Base-by-base conservation (phyloP, 2,888 invertebrate species). In the Ormyrus labotus region DNA sequence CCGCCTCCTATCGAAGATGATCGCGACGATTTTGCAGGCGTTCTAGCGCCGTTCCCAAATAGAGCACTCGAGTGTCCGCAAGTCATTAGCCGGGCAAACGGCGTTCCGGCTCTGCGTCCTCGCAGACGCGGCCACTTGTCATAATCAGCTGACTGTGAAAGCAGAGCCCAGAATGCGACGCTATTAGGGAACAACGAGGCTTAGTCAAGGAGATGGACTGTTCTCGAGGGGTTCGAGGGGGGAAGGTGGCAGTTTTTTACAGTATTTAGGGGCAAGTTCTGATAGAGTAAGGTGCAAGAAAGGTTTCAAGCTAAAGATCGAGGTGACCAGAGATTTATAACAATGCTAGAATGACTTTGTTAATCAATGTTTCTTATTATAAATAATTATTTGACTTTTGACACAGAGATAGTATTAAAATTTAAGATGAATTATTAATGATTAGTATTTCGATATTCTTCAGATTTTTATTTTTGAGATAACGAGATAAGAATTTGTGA, bases 141-240 rank as follows among this genome's bases (percentile, higher is more conserved):
- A 90, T 89, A 90, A 90, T 90, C 89, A 90, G 89, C 90, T 90
- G 89, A 87, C 89, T 88, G 89, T 88, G 89, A 88, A 89, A 88
- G 89, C 88, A 84, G 86, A 10, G 45, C 13, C 19, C 48, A 19
- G 77, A 88, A 89, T 87, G 88, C 87, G 86, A 84, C 87, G 88
- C 90, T 87, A 90, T 90, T 90, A 90, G 87, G 84, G 87, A 88
- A 90, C 90, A 89, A 89, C 88, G 87, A 85, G 80, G 84, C 87
- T 86, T 34, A 34, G 34, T 34, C 2, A 34, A 34, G 34, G 34
- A 34, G 34, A 34, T 4, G 34, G 34, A 86, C 85, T 87, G 85
- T 77, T 4, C 34, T 34, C 3, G 34, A 34, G 34, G 50, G 0
- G 45, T 6, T 45, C 34, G 68, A 34, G 48, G 55, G 50, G n/a